phyloP scores from a whole-genome alignment of 2,113 vertebrate genomes.

The Aldabrachelys gigantea region DNA sequence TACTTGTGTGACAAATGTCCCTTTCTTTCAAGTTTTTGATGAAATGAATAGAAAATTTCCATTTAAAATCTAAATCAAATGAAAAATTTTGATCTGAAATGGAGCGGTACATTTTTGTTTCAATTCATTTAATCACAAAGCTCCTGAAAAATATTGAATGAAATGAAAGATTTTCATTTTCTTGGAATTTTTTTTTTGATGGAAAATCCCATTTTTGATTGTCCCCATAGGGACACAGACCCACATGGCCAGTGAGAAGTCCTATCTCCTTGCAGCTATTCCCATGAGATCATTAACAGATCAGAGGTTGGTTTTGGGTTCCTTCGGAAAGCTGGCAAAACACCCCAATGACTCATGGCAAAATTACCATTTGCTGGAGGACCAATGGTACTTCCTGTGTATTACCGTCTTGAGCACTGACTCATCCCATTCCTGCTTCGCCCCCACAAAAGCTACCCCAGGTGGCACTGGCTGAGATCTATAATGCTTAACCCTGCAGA shows the following conservation, averaged over 20 bases:
- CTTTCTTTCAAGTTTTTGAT: neutral
- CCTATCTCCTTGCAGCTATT: neutral
- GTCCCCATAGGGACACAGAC: neutral
- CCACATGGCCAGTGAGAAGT: neutral
- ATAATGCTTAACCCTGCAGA: neutral
- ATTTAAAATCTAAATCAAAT: neutral
- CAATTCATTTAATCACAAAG: neutral
- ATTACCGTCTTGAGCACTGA: neutral
- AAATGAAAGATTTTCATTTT: neutral
- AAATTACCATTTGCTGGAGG: neutral
- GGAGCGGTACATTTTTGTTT: neutral
- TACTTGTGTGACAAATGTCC: too few species aligned
- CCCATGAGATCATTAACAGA: neutral
- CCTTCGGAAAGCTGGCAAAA: neutral
- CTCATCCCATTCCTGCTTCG: neutral
- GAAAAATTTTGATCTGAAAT: neutral
- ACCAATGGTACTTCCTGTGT: neutral
- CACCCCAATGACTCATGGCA: neutral
- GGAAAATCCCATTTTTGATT: neutral
- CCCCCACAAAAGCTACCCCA: neutral
- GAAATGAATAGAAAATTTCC: neutral
- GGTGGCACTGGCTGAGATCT: neutral
- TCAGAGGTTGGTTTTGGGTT: neutral
- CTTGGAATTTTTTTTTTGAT: neutral
- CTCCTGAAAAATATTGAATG: neutral